Evolutionary conservation across 2,113 vertebrate species (phyloP).

Genomic region (Oryzias javanicus): DNA sequence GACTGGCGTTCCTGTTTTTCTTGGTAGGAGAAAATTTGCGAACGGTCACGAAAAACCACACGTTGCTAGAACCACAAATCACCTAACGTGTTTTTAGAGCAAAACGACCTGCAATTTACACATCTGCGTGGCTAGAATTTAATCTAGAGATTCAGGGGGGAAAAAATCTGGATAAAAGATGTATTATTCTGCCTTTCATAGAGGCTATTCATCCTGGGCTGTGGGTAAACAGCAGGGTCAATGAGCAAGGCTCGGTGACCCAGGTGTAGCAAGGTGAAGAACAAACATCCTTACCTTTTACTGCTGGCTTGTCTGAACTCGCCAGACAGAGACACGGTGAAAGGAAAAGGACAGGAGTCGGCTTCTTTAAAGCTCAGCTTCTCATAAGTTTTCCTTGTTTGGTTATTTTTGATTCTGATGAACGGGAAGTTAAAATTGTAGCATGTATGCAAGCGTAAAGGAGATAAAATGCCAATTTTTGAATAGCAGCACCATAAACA

Average conservation of each 20-base stretch:
- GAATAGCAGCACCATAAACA: neutral
- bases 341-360: neutral
- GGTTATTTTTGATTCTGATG: slow-evolving; percentile 28
- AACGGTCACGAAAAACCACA: slow-evolving; percentile 2
- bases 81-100: slow-evolving; percentile 1
- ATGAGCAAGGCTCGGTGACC: slow-evolving; percentile 44
- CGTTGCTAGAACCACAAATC: slow-evolving; percentile 8
- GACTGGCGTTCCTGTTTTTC: slow-evolving; percentile 9
- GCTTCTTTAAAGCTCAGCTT: neutral
- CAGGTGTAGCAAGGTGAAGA: slow-evolving; percentile 48
- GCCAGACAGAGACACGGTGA: slow-evolving; percentile 20
- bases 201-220: neutral
- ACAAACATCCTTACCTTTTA: slow-evolving; percentile 57
- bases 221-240: slow-evolving; percentile 26
- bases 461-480: neutral
- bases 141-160: neutral
- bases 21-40: slow-evolving; percentile 14
- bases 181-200: neutral
- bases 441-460: neutral
- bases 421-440: slow-evolving; percentile 1
- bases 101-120: neutral
- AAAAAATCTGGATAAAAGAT: neutral
- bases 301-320: slow-evolving; percentile 47
- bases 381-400: slow-evolving; percentile 18
- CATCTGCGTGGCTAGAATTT: neutral